These are phyloP conservation scores for Mya arenaria DNA, from an alignment of 1,140 invertebrate genomes.

Conservation along the genomic window DNA sequence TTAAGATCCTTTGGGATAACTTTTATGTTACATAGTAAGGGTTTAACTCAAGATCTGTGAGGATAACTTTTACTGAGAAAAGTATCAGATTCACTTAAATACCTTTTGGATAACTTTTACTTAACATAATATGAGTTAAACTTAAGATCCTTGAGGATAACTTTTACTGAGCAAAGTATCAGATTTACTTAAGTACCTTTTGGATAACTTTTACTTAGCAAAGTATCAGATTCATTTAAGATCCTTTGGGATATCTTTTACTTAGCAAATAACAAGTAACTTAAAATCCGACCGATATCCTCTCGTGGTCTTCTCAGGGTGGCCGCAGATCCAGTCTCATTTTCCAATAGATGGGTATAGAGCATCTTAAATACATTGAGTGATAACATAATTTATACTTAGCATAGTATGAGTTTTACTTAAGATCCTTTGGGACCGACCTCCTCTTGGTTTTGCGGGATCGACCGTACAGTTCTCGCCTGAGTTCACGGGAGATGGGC, in stretches of 20 bases:
- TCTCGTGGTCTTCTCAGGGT: not conserved
- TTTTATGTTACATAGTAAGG: too few species aligned
- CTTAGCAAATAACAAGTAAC: not conserved
- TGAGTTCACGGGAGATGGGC: conserved; percentile 94
- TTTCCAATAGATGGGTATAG: not conserved
- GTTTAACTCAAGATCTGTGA: too few species aligned
- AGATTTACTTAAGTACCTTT: too few species aligned
- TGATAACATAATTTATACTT: not conserved
- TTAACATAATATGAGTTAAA: too few species aligned
- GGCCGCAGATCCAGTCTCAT: not conserved
- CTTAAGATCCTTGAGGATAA: too few species aligned
- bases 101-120: too few species aligned
- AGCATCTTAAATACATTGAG: not conserved
- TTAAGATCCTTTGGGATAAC: too few species aligned
- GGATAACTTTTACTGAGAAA: too few species aligned
- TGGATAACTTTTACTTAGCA: too few species aligned
- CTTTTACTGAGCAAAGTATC: too few species aligned
- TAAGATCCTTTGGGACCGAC: conserved; percentile 25
- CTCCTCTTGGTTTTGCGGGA: conserved; percentile 75
- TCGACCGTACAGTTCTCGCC: conserved; percentile 89
- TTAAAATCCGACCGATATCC: not conserved
- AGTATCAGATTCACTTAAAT: too few species aligned
- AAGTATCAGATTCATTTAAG: too few species aligned
- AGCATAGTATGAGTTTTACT: not conserved
- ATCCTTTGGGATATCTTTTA: not conserved